Percentiles rank a stretch among this genome's conserved stretches.
These are phyloP conservation scores for Gadopsis bispinosus DNA, from an alignment of 2,797 vertebrate genomes.

Conservation along the genomic window DNA sequence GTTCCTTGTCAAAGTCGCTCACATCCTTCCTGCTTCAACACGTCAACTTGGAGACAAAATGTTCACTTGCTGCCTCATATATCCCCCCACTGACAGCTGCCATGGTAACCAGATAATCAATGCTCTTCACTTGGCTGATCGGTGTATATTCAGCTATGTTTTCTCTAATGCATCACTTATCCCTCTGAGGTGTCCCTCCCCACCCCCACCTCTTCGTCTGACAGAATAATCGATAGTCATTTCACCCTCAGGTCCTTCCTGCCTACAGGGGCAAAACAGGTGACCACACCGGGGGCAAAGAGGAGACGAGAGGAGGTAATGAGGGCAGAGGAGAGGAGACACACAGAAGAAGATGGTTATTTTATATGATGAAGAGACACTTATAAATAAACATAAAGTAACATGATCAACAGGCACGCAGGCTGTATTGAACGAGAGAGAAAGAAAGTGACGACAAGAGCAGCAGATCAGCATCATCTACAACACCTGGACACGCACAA, in stretches of 20 bases:
- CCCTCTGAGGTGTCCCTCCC: slow-evolving; percentile 22
- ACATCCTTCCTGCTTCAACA: no score
- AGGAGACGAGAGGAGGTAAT: slow-evolving; percentile 60
- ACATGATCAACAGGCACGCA: slow-evolving; percentile 1
- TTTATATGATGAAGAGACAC: neutral
- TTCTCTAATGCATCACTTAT: slow-evolving; percentile 24
- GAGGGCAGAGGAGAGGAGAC: slow-evolving; percentile 43
- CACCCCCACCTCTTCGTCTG: slow-evolving; percentile 1
- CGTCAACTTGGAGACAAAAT: no score
- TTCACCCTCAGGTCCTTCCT: slow-evolving; percentile 67
- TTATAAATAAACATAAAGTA: slow-evolving; percentile 9
- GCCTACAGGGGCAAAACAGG: slow-evolving; percentile 65
- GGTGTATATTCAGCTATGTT: slow-evolving; percentile 4
- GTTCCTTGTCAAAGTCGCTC: no score
- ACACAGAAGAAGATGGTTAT: neutral
- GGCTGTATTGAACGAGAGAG: slow-evolving; percentile 1
- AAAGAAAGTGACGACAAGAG: slow-evolving; percentile 11
- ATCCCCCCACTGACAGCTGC: no score
- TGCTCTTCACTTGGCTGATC: no score
- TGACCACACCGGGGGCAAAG: slow-evolving; percentile 44
- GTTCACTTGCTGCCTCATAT: no score
- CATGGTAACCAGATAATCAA: no score
- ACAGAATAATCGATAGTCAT: slow-evolving; percentile 82
- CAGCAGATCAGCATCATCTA: slow-evolving; percentile 14
- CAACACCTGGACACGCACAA: neutral